Conservation (phyloP, 2,797 vertebrate species). For the Notolabrus celidotus region DNA sequence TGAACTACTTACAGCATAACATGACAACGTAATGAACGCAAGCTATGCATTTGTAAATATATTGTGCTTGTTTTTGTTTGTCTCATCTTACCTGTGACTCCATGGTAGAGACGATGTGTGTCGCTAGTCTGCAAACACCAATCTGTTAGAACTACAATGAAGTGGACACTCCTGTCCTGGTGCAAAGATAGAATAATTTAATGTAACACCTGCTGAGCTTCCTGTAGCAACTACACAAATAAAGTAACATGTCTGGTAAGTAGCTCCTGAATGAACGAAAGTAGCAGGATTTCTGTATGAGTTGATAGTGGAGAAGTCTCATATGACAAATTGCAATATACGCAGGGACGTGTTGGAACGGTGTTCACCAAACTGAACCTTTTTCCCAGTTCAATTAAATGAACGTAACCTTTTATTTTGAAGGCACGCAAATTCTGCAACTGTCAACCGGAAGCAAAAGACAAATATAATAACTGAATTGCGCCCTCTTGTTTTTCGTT, state of each 20-base stretch:
- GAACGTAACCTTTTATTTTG: slow-evolving; percentile 51
- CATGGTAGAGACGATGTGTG: slow-evolving; percentile 52
- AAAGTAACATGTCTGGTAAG: neutral
- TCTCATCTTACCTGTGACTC: slow-evolving; percentile 69
- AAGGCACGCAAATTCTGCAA: neutral
- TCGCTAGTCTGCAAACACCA: slow-evolving; percentile 14
- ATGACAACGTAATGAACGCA: neutral
- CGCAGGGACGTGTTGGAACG: rapidly evolving
- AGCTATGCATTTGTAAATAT: neutral
- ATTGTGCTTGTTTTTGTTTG: neutral
- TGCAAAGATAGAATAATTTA: neutral
- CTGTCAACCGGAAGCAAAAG: slow-evolving; percentile 27
- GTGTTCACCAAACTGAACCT: rapidly evolving
- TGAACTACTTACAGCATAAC: neutral
- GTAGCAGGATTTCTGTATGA: rapidly evolving
- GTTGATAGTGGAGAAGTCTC: neutral
- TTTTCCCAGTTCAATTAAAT: neutral
- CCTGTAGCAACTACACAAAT: slow-evolving; percentile 20
- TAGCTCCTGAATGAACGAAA: neutral
- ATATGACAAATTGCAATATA: too few species aligned
- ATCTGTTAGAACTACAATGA: slow-evolving; percentile 12
- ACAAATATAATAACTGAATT: neutral
- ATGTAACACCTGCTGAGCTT: neutral
- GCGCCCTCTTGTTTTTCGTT: slow-evolving; percentile 15
- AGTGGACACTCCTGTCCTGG: rapidly evolving